Evolutionary conservation across 2,888 invertebrate species (phyloP), one percentile per base, ranked within the genome.

Genomic region (Diadromus collaris): DNA sequence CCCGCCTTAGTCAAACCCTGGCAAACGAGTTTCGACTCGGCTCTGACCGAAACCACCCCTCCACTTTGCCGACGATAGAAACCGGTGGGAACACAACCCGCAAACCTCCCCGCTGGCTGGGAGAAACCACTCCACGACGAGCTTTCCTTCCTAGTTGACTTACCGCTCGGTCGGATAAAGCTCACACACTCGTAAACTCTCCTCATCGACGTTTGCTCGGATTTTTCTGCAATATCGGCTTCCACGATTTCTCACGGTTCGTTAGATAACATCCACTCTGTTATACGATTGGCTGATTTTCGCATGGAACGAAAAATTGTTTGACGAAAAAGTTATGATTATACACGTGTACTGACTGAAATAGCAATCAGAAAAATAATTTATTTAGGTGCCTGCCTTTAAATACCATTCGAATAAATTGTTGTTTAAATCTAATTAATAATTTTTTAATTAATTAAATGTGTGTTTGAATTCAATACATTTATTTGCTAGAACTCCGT

Each of bases 121-220:
- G 56, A 32, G 67, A 63, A 71, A 71, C 69, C 65, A 64, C 60
- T 58, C 34, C 58, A 44, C 46, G 41, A 54, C 34, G 69, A 78
- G 69, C 51, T 74, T 70, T 60, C 64, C 41, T 51, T 16, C 69
- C 41, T 29, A 70, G 65, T 78, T 74, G 73, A 68, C 73, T 69
- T 44, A 60, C 60, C 60, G 34, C 24, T 60, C 69, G 44, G 32
- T 64, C 64, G 64, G n/a, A 48, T 61, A 60, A 65, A 60, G n/a
- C 78, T 44, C 73, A 44, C 44, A 54, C 73, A 51, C 68, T 46
- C 56, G 46, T 29, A 32, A 64, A 41, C 29, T 21, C 32, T 21
- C 32, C 69, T 64, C 61, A 9, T 16, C 24, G 4, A 21, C 29
- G 10, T n/a, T 38, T 44, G 21, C 41, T 41, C 34, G 4, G 29